A percentile compares a stretch with the other conserved stretches of the same genome.
Evolutionary conservation across 2,113 vertebrate genomes (phyloP).

Genomic region (Todiramphus saurophagus): DNA sequence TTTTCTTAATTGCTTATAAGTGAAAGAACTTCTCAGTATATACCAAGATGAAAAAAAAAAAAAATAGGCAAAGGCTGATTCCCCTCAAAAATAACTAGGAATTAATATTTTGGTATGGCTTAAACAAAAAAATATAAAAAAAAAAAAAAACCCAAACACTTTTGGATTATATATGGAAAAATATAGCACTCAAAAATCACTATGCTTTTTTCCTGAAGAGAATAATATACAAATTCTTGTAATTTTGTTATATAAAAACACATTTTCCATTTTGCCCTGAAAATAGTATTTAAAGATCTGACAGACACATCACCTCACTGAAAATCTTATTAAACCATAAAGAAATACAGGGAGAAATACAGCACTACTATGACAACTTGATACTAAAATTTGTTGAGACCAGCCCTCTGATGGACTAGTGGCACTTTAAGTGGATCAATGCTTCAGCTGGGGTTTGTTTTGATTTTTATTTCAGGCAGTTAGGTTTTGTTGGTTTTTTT

Average conservation of each 20-base stretch:
- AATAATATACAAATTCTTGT: not conserved
- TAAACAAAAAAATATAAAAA: not conserved
- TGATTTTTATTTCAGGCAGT: not conserved
- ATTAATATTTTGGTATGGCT: not conserved
- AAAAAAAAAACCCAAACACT: not conserved
- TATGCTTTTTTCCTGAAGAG: not conserved
- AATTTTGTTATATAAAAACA: not conserved
- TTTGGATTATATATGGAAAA: not conserved
- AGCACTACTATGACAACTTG: not conserved
- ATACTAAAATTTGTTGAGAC: not conserved
- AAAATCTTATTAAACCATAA: not conserved
- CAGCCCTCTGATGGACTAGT: not conserved
- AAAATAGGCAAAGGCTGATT: not conserved
- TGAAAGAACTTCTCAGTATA: not conserved
- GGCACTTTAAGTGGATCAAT: not conserved
- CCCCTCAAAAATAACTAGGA: not conserved
- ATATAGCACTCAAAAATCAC: not conserved
- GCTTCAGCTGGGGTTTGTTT: not conserved
- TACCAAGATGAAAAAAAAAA: not conserved
- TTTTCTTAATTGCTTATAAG: not conserved
- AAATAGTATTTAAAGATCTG: not conserved
- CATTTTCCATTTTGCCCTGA: not conserved
- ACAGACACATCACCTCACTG: not conserved
- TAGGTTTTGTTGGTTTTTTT: not conserved
- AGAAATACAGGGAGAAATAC: not conserved